A percentile compares a stretch with the other conserved stretches of the same genome.
Evolutionary conservation across 2,797 vertebrate genomes (phyloP).

Genomic region (Platalea minor): DNA sequence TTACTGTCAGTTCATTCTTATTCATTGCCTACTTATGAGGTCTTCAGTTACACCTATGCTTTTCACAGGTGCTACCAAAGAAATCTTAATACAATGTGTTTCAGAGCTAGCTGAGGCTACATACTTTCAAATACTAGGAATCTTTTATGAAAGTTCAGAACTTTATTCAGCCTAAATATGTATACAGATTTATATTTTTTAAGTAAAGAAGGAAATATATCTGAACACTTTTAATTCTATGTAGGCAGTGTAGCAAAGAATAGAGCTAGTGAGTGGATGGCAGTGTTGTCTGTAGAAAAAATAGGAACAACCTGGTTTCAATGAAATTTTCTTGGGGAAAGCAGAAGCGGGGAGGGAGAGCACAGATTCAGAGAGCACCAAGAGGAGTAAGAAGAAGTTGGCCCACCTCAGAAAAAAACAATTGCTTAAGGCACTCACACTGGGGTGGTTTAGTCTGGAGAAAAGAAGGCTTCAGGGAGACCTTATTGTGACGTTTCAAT

Average conservation of each 20-base stretch:
- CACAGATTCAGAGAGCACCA: background rate
- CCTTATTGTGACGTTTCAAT: background rate
- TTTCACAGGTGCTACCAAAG: background rate
- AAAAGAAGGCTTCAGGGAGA: background rate
- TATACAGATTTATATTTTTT: background rate
- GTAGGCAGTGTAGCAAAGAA: background rate
- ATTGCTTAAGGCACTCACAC: background rate
- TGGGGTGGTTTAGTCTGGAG: background rate
- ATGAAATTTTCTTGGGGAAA: background rate
- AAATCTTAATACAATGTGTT: background rate
- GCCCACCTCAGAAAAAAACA: background rate
- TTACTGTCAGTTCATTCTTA: background rate
- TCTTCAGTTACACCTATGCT: background rate
- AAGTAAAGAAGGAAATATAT: background rate
- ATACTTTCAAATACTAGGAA: background rate
- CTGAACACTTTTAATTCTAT: background rate
- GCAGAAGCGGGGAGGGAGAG: fast-evolving
- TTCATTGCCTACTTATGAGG: background rate
- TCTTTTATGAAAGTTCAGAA: background rate
- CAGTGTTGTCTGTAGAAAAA: background rate
- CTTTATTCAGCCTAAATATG: background rate
- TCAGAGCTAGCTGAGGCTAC: background rate
- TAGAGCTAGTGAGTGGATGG: background rate
- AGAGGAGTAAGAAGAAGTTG: background rate
- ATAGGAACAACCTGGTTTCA: background rate